These are phyloP conservation scores for Pyrocephalus nanus DNA, from an alignment of 2,797 vertebrate species.

Conservation along the genomic window DNA sequence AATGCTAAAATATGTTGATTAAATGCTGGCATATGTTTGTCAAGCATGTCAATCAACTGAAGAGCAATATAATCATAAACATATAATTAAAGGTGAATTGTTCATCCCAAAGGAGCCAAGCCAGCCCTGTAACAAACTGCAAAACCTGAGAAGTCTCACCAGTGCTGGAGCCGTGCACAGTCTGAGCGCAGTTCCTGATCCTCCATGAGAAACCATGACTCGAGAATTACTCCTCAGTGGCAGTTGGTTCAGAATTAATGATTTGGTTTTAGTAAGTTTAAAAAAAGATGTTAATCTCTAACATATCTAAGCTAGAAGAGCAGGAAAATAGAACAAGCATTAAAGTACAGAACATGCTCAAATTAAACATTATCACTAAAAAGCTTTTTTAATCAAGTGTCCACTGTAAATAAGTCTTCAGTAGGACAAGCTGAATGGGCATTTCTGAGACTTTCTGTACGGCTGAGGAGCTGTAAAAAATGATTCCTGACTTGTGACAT, in stretches of 20 bases:
- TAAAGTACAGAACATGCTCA: background rate
- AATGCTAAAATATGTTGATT: background rate
- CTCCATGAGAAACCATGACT: background rate
- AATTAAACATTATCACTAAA: background rate
- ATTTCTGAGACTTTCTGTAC: background rate
- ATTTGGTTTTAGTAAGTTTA: background rate
- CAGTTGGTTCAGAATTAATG: background rate
- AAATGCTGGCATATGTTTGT: background rate
- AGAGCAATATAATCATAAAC: background rate
- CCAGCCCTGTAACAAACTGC: background rate
- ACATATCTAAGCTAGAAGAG: background rate
- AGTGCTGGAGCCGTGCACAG: fast-evolving
- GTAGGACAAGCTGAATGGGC: background rate
- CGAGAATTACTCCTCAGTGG: background rate
- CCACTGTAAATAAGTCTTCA: background rate
- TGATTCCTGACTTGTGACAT: background rate
- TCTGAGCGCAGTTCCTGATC: background rate
- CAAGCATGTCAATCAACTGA: background rate
- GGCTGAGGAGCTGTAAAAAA: background rate
- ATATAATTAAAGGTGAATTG: background rate
- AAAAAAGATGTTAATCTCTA: background rate
- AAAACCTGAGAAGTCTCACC: background rate
- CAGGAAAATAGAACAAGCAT: background rate
- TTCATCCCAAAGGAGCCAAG: background rate
- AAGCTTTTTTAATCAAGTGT: background rate